These are phyloP conservation scores for Neosalanx taihuensis DNA, from an alignment of 2,797 vertebrate genomes.

Conservation along the genomic window DNA sequence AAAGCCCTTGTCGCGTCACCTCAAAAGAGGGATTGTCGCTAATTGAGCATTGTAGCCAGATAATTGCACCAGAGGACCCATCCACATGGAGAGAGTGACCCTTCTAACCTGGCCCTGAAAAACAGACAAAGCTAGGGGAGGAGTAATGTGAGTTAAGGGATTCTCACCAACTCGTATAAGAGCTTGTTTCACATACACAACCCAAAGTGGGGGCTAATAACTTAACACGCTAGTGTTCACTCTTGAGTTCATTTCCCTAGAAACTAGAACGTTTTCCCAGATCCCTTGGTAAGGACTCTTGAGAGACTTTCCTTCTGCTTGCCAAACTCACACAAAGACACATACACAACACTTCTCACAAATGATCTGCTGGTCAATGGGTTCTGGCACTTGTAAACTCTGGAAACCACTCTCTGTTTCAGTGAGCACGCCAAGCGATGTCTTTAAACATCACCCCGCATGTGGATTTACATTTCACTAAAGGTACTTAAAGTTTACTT, in stretches of 20 bases:
- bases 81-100: constrained; percentile 91
- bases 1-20: constrained; percentile 71
- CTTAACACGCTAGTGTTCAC: constrained; percentile 78
- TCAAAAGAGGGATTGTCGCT: constrained; percentile 84
- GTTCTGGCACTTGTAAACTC: constrained; percentile 17
- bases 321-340: constrained; percentile 69
- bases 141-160: constrained; percentile 91
- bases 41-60: constrained; percentile 82
- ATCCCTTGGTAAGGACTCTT: constrained; percentile 76
- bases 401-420: constrained; percentile 10
- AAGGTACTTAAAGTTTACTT: background rate
- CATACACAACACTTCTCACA: constrained; percentile 28
- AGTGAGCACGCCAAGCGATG: background rate
- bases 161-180: constrained; percentile 87
- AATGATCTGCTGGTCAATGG: constrained; percentile 17
- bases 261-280: constrained; percentile 78
- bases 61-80: constrained; percentile 88
- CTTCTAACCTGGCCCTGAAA: constrained; percentile 85
- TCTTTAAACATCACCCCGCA: too few species aligned
- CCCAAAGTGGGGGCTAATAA: constrained; percentile 83
- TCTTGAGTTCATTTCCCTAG: constrained; percentile 79
- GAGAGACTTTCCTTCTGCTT: constrained; percentile 72
- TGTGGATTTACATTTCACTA: background rate
- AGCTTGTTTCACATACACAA: constrained; percentile 86
- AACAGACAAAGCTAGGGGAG: constrained; percentile 85